Evolutionary conservation across 2,797 vertebrate genomes (phyloP).

Genomic region (Cirrhinus molitorella): DNA sequence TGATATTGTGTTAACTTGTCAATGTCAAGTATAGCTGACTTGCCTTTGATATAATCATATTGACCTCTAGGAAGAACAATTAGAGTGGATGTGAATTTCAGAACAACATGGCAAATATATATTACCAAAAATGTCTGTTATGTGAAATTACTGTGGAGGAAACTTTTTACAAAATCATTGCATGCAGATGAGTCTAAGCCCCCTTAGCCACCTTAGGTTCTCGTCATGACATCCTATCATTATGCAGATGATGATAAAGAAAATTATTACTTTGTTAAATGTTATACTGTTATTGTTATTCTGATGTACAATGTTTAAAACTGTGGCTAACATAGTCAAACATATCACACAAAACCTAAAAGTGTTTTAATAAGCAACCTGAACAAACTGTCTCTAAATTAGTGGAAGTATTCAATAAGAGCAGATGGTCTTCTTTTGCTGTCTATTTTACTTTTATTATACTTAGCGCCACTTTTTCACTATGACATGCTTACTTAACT

Average conservation of each 20-base stretch:
- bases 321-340: neutral
- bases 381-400: neutral
- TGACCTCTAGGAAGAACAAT: neutral
- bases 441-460: neutral
- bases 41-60: neutral
- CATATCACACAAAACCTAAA: neutral
- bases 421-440: neutral
- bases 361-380: neutral
- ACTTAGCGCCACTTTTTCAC: neutral
- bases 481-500: no score
- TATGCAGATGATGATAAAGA: neutral
- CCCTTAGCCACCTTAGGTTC: neutral
- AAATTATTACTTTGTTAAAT: neutral
- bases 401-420: neutral
- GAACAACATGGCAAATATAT: neutral
- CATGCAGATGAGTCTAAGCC: neutral
- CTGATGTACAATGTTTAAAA: neutral
- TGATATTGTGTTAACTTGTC: neutral
- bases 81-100: neutral
- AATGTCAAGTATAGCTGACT: neutral
- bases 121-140: neutral
- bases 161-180: neutral
- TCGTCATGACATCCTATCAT: neutral
- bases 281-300: neutral
- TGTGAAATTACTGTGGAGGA: neutral